Evolutionary conservation across 2,797 vertebrate genomes (phyloP), one percentile per base, ranked within the genome.

Genomic region (Lacerta viridis): DNA sequence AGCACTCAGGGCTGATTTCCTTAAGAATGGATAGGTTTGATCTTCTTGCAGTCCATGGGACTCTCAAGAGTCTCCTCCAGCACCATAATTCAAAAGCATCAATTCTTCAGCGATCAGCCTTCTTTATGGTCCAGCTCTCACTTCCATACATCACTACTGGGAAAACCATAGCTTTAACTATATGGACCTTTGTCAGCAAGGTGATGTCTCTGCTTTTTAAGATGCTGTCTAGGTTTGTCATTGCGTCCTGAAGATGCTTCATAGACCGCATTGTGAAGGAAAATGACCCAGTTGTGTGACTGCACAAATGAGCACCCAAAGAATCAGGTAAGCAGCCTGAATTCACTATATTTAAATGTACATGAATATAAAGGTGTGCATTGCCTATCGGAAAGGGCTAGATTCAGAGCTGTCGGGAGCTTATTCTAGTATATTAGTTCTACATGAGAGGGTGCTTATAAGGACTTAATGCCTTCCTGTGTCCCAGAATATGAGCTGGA

Each of bases 401-500:
- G 18, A 80, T 43, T 81, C 55, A 64, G 64, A 36, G 36, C n/a
- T 33, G 18, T 74, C 36, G 25, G 3, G 5, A 75, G 11, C 18
- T 29, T 59, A 33, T 7, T 55, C 84, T n/a, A 68, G n/a, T 25
- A 61, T 81, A 74, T 43, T 61, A 74, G 27, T 71, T 81, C 43
- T 10, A 50, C 18, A 61, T 72, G n/a, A 6, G n/a, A 61, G n/a
- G 74, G 20, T 74, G 43, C 55, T n/a, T 55, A 13, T 29, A 71
- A 87, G 79, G 55, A 43, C 68, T 36, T 43, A 64, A 81, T 75
- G n/a, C 81, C 69, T 87, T 80, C 69, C 69, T 64, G 74, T 75
- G 59, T 36, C 39, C 79, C 55, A 81, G 83, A 84, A 84, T 74
- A 84, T 59, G 46, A 84, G 46, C 33, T 36, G 18, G 2, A 59